Percentiles rank a stretch among this genome's conserved stretches.
These are phyloP conservation scores for Eudyptes chrysolophus DNA, from an alignment of 2,113 vertebrate species.

Conservation along the genomic window DNA sequence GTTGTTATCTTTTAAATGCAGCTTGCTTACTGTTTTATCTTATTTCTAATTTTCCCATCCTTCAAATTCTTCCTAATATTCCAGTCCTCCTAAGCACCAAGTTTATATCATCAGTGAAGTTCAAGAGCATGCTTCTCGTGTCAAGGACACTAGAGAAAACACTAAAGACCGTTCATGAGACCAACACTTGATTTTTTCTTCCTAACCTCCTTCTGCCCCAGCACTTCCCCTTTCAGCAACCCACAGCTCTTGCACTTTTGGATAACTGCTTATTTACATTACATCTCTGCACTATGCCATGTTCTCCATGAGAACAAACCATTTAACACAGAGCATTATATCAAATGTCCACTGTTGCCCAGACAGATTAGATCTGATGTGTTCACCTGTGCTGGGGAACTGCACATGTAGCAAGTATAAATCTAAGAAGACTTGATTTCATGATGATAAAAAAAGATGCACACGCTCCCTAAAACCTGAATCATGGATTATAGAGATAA, in stretches of 20 bases:
- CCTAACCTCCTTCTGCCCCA: not conserved
- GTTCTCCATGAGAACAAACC: not conserved
- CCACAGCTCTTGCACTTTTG: not conserved
- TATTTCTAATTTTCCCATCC: not conserved
- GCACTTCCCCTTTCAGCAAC: not conserved
- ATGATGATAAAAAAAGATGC: not conserved
- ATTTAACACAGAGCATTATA: rapidly evolving
- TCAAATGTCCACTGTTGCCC: rapidly evolving
- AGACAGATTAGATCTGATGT: not conserved
- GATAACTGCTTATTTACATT: not conserved
- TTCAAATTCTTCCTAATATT: not conserved
- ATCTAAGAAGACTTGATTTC: not conserved
- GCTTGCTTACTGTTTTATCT: not conserved
- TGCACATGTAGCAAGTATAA: not conserved
- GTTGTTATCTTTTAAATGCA: not conserved
- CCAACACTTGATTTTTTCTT: too few relatives aligned
- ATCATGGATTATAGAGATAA: too few relatives aligned
- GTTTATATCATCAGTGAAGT: not conserved
- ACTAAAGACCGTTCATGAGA: not conserved
- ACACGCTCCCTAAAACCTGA: not conserved
- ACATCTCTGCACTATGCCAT: not conserved
- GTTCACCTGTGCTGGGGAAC: not conserved
- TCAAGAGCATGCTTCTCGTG: not conserved
- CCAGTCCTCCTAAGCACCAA: not conserved
- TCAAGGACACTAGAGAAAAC: not conserved